These are phyloP conservation scores for Meloidogyne exigua DNA, from an alignment of 1,140 invertebrate genomes.

Conservation along the genomic window DNA sequence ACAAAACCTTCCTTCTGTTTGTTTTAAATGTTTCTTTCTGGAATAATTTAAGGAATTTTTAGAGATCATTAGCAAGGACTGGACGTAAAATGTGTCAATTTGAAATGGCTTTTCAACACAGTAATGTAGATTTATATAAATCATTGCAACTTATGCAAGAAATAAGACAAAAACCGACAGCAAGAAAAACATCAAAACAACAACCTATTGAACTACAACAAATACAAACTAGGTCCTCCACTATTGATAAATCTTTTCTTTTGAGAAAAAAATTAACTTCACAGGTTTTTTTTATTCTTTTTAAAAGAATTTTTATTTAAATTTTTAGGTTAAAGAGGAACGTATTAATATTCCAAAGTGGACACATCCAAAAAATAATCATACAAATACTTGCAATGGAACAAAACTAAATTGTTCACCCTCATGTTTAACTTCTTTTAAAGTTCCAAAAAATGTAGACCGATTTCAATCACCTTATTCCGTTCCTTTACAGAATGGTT, in stretches of 20 bases:
- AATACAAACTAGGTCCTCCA: neutral
- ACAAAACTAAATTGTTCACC: constrained; percentile 17
- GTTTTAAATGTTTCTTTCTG: neutral
- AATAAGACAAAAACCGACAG: neutral
- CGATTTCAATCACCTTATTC: constrained; percentile 22
- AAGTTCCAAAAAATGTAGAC: neutral
- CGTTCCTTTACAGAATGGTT: constrained; percentile 25
- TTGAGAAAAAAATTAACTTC: neutral
- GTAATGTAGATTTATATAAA: neutral
- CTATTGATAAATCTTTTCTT: neutral
- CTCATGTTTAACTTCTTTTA: neutral
- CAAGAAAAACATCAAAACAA: neutral
- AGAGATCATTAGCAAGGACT: neutral
- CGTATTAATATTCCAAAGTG: neutral
- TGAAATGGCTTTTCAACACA: neutral
- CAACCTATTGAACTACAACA: neutral
- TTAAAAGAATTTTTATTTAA: neutral
- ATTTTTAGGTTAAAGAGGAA: neutral
- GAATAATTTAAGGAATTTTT: neutral
- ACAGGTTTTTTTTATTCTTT: neutral
- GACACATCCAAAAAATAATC: neutral
- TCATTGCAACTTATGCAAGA: neutral
- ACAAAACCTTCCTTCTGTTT: neutral
- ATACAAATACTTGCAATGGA: neutral
- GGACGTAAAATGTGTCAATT: constrained; percentile 4